Base-by-base conservation (phyloP, 2,797 vertebrate species). In the Somateria mollissima region DNA sequence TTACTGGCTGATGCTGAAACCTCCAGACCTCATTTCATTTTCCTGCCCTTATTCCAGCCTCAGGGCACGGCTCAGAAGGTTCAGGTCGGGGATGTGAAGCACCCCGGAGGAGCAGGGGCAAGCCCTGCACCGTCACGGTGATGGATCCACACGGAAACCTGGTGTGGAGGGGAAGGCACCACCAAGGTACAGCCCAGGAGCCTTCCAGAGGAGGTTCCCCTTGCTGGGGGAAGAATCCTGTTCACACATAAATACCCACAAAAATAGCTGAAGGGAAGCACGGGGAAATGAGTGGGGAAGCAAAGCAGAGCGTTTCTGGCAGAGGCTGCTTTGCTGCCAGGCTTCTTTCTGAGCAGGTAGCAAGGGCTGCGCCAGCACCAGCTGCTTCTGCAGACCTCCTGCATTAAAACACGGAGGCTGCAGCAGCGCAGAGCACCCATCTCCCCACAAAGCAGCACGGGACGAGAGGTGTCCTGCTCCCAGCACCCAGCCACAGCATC, bases 201-300 rank as follows among this genome's bases (percentile, higher is more conserved):
- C 56, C 19, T 57, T 49, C 75, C 5, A 0, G 47, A 24, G 75
- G 72, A 85, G 45, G 34, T 49, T 18, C 37, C 76, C n/a, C 54
- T 62, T 62, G 25, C 7, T 56, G 84, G 34, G 36, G 76, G 60
- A 88, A 84, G 64, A 75, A 84, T 64, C 41, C 47, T 25, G 8
- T 11, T 76, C 70, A 28, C n/a, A 49, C 43, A 34, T 47, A 82
- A 84, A 72, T 13, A 70, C 0, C 53, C 56, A 71, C 67, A 32
- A 65, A 84, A 90, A 84, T 13, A 91, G 51, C 80, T 43, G 87
- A 61, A 74, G 85, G 93, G 47, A 83, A 91, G 57, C 82, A 56
- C 49, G 67, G 57, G 37, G 56, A 58, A 72, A 92, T 13, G 69
- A 85, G 70, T 43, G 56, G 87, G 87, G 72, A 85, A 83, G 82